Conservation (phyloP, 2,113 vertebrate species). For the Psettodes erumei region DNA sequence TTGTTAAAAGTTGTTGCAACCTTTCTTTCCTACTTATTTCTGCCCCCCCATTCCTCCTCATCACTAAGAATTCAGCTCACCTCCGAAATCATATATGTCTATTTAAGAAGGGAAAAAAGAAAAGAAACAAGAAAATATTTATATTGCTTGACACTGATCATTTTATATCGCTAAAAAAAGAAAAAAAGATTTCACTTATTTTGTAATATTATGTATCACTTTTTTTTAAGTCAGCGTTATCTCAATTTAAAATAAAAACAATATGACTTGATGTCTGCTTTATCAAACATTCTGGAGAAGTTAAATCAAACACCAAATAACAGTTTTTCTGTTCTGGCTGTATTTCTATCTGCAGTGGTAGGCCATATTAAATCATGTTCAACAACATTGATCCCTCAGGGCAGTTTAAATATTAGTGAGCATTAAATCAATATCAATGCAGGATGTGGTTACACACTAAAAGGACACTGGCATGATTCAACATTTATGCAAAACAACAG, state of each 20-base stretch:
- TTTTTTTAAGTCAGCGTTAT: neutral
- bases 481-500: slow-evolving; percentile 84
- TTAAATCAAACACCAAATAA: slow-evolving; percentile 56
- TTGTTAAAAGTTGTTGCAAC: slow-evolving; percentile 89
- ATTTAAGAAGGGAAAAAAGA: neutral
- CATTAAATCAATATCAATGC: slow-evolving; percentile 82
- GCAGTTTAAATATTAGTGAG: slow-evolving; percentile 82
- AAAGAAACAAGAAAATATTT: neutral
- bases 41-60: slow-evolving; percentile 51
- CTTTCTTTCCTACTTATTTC: slow-evolving; percentile 77
- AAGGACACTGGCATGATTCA: slow-evolving; percentile 81
- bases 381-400: slow-evolving; percentile 76
- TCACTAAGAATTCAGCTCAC: slow-evolving; percentile 32
- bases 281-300: slow-evolving; percentile 36
- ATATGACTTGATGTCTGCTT: slow-evolving; percentile 26
- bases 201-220: too few species aligned
- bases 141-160: neutral
- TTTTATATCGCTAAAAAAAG: neutral
- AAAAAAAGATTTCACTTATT: too few species aligned
- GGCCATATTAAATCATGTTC: slow-evolving; percentile 75
- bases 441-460: slow-evolving; percentile 77
- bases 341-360: slow-evolving; percentile 64
- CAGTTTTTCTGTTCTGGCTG: slow-evolving; percentile 57
- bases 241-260: slow-evolving; percentile 28
- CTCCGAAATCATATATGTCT: slow-evolving; percentile 22